Evolutionary conservation across 1,140 invertebrate genomes (phyloP), one percentile per base, ranked within the genome.

Genomic region (Melitaea cinxia): DNA sequence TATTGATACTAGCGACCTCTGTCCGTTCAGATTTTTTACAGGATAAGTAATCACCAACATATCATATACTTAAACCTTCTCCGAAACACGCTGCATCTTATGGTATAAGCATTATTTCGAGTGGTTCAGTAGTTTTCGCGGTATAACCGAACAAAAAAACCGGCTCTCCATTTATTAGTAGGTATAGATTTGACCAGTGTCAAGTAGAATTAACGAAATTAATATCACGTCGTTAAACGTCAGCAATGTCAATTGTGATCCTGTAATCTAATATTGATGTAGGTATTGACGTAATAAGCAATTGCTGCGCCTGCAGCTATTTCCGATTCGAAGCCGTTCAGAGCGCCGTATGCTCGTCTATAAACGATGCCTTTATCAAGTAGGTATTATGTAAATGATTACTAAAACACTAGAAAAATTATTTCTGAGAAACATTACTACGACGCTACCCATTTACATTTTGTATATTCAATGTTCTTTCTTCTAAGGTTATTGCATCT

Each of bases 271-370:
- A 77, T 71, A 65, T 70, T 59, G 65, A 70, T 68, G 62, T 68
- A 66, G 67, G 49, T 49, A 59, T 10, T 45, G 63, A 60, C 49
- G 56, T 57, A 53, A 37, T 14, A 42, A 26, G 21, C 52, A 61
- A 56, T 52, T 47, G 57, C 42, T 49, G 33, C 42, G 57, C 67
- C 35, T 75, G 68, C 65, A 49, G 55, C 42, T 42, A 47, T 71
- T 71, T 73, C 66, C 59, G 58, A 68, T 73, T 72, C 39, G 58
- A 73, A 69, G 69, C 70, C 70, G 71, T 73, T 74, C 42, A 55
- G 60, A 66, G 70, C 67, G 56, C 59, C 50, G 21, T 45, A 26
- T 59, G 50, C 42, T 52, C 49, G 39, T 54, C 49, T 56, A 30
- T 33, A 52, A 61, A 21, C 33, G 17, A 56, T 42, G 12, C 37